These are phyloP conservation scores for Dynastes hyllus DNA, from an alignment of 2,888 invertebrate species.

Conservation along the genomic window DNA sequence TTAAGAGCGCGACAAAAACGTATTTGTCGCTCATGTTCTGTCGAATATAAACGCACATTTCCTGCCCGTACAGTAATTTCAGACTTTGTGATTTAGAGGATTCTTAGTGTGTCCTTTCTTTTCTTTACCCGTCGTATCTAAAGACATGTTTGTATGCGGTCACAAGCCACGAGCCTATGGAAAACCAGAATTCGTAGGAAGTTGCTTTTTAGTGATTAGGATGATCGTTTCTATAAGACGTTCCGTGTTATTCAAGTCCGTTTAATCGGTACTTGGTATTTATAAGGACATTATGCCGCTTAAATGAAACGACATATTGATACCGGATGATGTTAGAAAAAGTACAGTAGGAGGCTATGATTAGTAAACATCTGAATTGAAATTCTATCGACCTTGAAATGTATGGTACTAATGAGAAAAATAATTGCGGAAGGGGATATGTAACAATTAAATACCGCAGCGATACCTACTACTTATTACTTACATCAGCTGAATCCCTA, in stretches of 20 bases:
- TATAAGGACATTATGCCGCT: slow-evolving; percentile 7
- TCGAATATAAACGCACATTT: slow-evolving; percentile 36
- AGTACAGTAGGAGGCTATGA: neutral
- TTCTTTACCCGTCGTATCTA: neutral
- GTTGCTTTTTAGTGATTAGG: slow-evolving; percentile 7
- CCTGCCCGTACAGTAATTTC: slow-evolving; percentile 30
- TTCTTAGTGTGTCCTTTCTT: slow-evolving; percentile 21
- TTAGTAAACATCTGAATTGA: slow-evolving; percentile 1
- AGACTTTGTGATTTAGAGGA: slow-evolving; percentile 27
- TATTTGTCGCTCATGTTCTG: slow-evolving; percentile 35
- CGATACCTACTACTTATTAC: too few relatives aligned
- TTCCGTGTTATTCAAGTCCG: slow-evolving; percentile 9
- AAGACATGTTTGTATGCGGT: neutral
- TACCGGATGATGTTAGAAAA: slow-evolving; percentile 12
- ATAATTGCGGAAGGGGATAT: neutral
- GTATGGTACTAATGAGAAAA: neutral
- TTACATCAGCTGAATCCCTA: too few relatives aligned
- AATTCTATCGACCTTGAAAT: neutral
- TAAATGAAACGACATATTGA: slow-evolving; percentile 2
- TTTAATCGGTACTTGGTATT: slow-evolving; percentile 21
- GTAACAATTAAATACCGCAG: neutral
- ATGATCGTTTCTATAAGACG: slow-evolving; percentile 1
- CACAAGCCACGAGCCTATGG: slow-evolving; percentile 1
- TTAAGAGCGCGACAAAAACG: slow-evolving; percentile 32
- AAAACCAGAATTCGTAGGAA: slow-evolving; percentile 35